Conservation (phyloP, 2,797 vertebrate genomes). For the Setipinna tenuifilis region DNA sequence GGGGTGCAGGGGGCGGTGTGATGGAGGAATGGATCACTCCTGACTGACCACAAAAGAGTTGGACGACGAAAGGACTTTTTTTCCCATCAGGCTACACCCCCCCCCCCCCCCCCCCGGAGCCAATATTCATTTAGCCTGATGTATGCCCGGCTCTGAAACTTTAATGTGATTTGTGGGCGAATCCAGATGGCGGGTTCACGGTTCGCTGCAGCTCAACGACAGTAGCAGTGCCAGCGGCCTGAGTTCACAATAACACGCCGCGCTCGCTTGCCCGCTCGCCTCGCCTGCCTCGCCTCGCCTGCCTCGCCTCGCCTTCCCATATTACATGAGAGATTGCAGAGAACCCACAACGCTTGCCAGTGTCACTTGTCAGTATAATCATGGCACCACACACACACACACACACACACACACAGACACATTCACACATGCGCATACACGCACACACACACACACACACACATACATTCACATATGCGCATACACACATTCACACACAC, state of each 20-base stretch:
- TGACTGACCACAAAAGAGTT: constrained; percentile 74
- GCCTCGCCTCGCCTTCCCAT: constrained; percentile 32
- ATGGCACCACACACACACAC: neutral
- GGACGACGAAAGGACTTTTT: constrained; percentile 63
- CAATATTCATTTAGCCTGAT: constrained; percentile 85
- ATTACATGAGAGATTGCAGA: constrained; percentile 29
- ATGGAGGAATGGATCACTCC: constrained; percentile 68
- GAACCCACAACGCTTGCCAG: neutral
- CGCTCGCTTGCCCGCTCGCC: constrained; percentile 58
- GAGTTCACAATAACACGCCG: constrained; percentile 75
- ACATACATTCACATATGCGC: too few relatives aligned
- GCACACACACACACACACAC: too few relatives aligned
- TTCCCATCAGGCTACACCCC: constrained; percentile 72
- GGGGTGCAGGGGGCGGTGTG: neutral
- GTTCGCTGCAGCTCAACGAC: constrained; percentile 79
- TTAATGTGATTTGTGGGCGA: constrained; percentile 85
- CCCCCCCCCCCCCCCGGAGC: constrained; percentile 55
- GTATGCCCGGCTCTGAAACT: constrained; percentile 81
- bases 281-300: constrained; percentile 34
- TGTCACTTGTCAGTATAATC: constrained; percentile 27
- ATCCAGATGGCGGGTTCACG: constrained; percentile 84
- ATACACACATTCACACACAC: too few relatives aligned
- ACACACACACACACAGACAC: neutral
- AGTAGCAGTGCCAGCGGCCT: constrained; percentile 73
- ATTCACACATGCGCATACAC: neutral